These are phyloP conservation scores for Sebastes itinus DNA, from an alignment of 2,797 vertebrate genomes.

Conservation along the genomic window DNA sequence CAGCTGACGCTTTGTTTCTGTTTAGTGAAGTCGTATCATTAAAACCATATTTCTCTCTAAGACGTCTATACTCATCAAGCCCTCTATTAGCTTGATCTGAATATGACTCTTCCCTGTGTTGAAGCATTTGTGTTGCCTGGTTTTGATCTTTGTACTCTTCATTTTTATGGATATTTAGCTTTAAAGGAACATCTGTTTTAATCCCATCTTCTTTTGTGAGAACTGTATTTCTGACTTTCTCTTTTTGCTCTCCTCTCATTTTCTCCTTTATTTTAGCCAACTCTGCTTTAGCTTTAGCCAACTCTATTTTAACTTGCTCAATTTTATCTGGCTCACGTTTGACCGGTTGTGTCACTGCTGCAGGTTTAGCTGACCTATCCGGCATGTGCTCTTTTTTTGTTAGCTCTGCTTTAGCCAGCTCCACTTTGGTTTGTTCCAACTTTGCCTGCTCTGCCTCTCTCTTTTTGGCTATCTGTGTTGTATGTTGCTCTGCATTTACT, in stretches of 20 bases:
- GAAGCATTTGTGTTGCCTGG: conserved; percentile 2
- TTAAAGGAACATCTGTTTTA: conserved; percentile 10
- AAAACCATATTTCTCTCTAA: conserved; percentile 69
- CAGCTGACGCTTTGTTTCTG: conserved; percentile 16
- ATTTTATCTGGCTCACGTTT: conserved; percentile 66
- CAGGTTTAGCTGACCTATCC: conserved; percentile 33
- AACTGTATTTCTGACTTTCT: conserved; percentile 35
- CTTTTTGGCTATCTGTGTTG: neutral
- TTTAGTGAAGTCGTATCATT: conserved; percentile 24
- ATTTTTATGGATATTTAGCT: conserved; percentile 4
- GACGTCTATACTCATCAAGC: conserved; percentile 43
- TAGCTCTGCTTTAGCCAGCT: conserved; percentile 16
- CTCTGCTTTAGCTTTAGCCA: conserved; percentile 76
- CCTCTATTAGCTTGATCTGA: conserved; percentile 15
- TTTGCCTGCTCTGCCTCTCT: conserved; percentile 24
- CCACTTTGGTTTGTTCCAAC: conserved; percentile 18
- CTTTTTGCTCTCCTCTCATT: conserved; percentile 64
- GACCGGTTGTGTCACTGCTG: conserved; percentile 22
- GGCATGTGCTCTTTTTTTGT: conserved; percentile 40
- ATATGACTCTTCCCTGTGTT: conserved; percentile 18
- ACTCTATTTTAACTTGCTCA: conserved; percentile 68
- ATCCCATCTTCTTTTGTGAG: conserved; percentile 20
- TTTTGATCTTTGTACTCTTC: conserved; percentile 18
- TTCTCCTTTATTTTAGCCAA: conserved; percentile 74
- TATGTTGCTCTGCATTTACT: conserved; percentile 3